Evolutionary conservation across 1,140 invertebrate genomes (phyloP).

Genomic region (Teleogryllus occipitalis): DNA sequence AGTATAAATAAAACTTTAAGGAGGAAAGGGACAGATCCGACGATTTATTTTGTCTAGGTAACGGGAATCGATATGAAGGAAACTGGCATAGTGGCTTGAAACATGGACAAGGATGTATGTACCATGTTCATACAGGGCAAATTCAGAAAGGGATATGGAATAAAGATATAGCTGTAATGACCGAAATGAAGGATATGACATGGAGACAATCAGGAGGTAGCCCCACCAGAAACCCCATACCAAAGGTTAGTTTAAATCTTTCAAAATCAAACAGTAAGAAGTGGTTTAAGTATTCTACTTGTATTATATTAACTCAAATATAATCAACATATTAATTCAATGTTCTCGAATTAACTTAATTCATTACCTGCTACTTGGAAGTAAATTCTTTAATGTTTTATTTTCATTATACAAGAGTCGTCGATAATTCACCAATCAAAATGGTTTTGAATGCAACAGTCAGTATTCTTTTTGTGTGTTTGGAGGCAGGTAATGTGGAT

Average conservation of each 20-base stretch:
- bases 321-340: not conserved
- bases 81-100: conserved; percentile 45
- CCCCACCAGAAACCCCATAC: conserved; percentile 47
- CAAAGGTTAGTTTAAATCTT: conserved; percentile 34
- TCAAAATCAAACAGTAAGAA: too few relatives aligned
- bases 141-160: conserved; percentile 50
- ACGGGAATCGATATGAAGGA: conserved; percentile 54
- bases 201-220: conserved; percentile 42
- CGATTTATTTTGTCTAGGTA: conserved; percentile 31
- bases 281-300: not conserved
- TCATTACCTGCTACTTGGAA: too few relatives aligned
- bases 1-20: not conserved
- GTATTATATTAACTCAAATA: not conserved
- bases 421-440: too few relatives aligned
- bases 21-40: too few relatives aligned
- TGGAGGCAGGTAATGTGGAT: too few relatives aligned
- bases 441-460: too few relatives aligned
- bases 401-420: too few relatives aligned
- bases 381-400: too few relatives aligned
- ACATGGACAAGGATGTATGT: conserved; percentile 47
- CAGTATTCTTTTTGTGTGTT: too few relatives aligned
- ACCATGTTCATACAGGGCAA: conserved; percentile 50
- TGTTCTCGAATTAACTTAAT: not conserved
- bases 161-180: conserved; percentile 39
- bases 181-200: conserved; percentile 44